Conservation (phyloP, 2,113 vertebrate genomes). For the Scomber japonicus region DNA sequence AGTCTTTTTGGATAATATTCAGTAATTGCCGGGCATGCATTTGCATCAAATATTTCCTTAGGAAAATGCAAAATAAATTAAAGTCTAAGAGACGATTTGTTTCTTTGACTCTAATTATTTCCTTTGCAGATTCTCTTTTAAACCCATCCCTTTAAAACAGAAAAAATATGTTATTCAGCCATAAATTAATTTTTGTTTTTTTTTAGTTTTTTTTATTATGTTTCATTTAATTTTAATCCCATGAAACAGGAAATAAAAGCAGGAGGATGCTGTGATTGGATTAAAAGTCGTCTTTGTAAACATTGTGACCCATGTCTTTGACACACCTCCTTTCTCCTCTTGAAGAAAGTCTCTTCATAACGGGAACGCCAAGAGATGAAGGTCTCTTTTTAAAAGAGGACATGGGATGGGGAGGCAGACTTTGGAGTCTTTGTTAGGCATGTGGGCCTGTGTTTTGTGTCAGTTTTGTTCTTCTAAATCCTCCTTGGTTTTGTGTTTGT, state of each 20-base stretch:
- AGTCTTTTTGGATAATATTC: slow-evolving; percentile 31
- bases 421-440: slow-evolving; percentile 83
- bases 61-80: slow-evolving; percentile 64
- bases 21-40: slow-evolving; percentile 22
- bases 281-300: slow-evolving; percentile 85
- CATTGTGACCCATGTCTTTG: slow-evolving; percentile 85
- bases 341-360: slow-evolving; percentile 80
- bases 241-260: slow-evolving; percentile 83
- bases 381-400: slow-evolving; percentile 75
- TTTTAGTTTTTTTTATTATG: slow-evolving; percentile 71
- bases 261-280: slow-evolving; percentile 80
- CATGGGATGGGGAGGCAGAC: slow-evolving; percentile 74
- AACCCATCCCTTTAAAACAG: slow-evolving; percentile 73
- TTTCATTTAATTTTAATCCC: slow-evolving; percentile 85
- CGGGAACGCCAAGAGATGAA: slow-evolving; percentile 78
- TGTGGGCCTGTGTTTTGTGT: slow-evolving; percentile 74
- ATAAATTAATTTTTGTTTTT: slow-evolving; percentile 85
- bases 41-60: slow-evolving; percentile 62
- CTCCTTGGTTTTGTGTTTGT: slow-evolving; percentile 76
- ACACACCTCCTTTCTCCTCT: slow-evolving; percentile 74
- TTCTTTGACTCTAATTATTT: slow-evolving; percentile 70
- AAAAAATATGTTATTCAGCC: slow-evolving; percentile 69
- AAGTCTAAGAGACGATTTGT: slow-evolving; percentile 70
- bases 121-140: slow-evolving; percentile 78
- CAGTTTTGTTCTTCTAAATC: slow-evolving; percentile 84